Percentiles rank a stretch among this genome's conserved stretches.
Evolutionary conservation across 1,140 invertebrate genomes (phyloP).

Genomic region (Drosophila littoralis): DNA sequence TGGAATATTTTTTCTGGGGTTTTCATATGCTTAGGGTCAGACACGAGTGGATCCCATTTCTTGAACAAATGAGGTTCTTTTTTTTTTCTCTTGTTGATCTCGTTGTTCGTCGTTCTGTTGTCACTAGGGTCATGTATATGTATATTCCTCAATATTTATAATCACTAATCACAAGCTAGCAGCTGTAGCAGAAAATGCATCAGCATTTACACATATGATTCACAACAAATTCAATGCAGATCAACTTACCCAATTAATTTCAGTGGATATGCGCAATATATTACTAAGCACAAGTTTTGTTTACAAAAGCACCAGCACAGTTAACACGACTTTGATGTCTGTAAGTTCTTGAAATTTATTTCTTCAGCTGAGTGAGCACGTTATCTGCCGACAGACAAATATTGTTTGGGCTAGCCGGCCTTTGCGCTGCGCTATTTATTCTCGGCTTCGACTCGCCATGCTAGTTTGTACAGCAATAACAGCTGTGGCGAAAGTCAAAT

Average conservation of each 20-base stretch:
- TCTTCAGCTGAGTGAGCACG: slow-evolving; percentile 40
- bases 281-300: not conserved
- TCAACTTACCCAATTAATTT: not conserved
- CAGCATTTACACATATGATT: not conserved
- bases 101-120: not conserved
- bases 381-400: slow-evolving; percentile 55
- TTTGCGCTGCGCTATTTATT: slow-evolving; percentile 31
- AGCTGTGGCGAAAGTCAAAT: not conserved
- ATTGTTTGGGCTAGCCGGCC: slow-evolving; percentile 44
- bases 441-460: slow-evolving; percentile 6
- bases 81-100: not conserved
- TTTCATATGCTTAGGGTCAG: not conserved
- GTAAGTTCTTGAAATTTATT: slow-evolving; percentile 14
- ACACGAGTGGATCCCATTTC: not conserved
- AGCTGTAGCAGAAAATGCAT: not conserved
- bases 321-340: slow-evolving; percentile 3
- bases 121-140: not conserved
- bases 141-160: not conserved
- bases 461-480: not conserved
- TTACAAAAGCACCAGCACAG: not conserved
- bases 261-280: not conserved
- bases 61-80: not conserved
- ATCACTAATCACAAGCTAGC: not conserved
- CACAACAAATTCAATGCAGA: not conserved
- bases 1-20: slow-evolving; percentile 63